Evolutionary conservation across 2,888 invertebrate species (phyloP), one percentile per base, ranked within the genome.

Genomic region (Cheilosia pagana): DNA sequence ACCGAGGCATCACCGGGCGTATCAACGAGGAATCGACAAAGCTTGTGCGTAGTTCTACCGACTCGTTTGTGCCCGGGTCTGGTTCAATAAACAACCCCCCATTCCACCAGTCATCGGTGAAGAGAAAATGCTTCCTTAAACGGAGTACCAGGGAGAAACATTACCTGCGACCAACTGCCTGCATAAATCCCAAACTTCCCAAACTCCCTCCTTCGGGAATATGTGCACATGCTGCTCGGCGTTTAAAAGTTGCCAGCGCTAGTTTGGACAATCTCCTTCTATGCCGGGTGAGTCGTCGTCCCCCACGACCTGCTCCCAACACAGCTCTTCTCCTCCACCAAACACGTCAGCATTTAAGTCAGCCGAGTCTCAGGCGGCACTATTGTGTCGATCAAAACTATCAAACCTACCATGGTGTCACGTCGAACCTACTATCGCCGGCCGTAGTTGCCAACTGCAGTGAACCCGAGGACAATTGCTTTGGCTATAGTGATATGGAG

Each of bases 401-500:
- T 2, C 70, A 77, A 41, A 70, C 77, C 1, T 77, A 62, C 21
- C 70, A 77, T 48, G 77, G 77, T 5, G 35, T 70, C 0, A 41
- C 48, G 0, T 55, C 68, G 5, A 63, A 77, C 14, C 48, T 62
- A 4, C 53, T 50, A 41, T 8, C 55, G 7, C 35, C 55, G 1
- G 12, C 50, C 12, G 25, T 43, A 6, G 41, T 31, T 12, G 35
- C 45, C 14, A 75, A 75, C 41, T 75, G 68, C 43, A 77, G 77
- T 45, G 77, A 77, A 57, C 77, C 77, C 5, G 77, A 77, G n/a
- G 77, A 77, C 21, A 45, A 62, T 10, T 60, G 28, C 19, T 62
- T 68, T 12, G 77, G 70, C n/a, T 77, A 55, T 31, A 77, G 70
- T 14, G 77, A 77, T 28, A 70, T 77, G 50, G 77, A 77, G 28